These are phyloP conservation scores for Brachionus angularis DNA, from an alignment of 1,140 invertebrate species.

Conservation along the genomic window DNA sequence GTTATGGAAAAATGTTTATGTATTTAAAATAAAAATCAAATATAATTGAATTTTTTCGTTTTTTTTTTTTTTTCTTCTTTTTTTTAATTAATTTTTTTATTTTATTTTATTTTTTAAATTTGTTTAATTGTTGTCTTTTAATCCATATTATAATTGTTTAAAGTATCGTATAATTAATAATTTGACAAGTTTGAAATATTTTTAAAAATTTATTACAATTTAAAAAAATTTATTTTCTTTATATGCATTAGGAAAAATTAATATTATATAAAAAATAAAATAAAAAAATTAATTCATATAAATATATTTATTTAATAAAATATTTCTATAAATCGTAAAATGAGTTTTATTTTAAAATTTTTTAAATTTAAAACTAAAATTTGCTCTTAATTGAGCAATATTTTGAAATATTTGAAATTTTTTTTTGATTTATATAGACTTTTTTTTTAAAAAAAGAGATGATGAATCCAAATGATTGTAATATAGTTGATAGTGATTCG, in stretches of 20 bases:
- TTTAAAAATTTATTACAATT: no score
- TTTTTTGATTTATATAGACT: neutral
- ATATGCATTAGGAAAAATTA: constrained; percentile 3
- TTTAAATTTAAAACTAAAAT: neutral
- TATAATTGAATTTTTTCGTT: no score
- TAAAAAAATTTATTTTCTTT: no score
- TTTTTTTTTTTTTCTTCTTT: neutral
- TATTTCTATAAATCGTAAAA: neutral
- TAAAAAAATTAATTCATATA: neutral
- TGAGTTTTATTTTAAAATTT: constrained; percentile 9
- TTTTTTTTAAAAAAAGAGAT: neutral
- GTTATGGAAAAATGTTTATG: constrained; percentile 37
- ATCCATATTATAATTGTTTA: no score
- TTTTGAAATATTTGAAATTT: neutral
- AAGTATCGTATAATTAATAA: no score
- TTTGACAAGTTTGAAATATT: no score
- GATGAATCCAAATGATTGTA: constrained; percentile 43
- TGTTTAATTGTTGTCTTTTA: neutral
- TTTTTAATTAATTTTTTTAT: neutral
- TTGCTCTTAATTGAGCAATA: constrained; percentile 41
- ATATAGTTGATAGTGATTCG: constrained; percentile 11
- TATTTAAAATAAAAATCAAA: neutral
- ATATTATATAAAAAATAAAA: neutral
- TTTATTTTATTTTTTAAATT: neutral
- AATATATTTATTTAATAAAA: no score